A percentile compares a stretch with the other conserved stretches of the same genome.
Conservation (phyloP, 2,113 vertebrate species). For the Chamaetylas fuelleborni region DNA sequence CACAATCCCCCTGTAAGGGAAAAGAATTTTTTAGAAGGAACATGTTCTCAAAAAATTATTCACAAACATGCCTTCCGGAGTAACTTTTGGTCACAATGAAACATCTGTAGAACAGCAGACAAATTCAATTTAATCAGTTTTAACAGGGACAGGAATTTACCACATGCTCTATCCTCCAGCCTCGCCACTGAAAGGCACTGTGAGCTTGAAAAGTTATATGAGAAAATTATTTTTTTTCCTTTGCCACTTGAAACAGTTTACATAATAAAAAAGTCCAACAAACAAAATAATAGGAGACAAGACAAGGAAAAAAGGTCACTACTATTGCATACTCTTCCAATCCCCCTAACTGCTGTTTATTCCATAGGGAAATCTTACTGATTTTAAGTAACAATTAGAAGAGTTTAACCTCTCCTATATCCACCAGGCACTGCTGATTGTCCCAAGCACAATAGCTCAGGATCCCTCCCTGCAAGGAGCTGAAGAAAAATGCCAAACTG, state of each 20-base stretch:
- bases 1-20: background rate
- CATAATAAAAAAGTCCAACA: background rate
- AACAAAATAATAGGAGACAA: background rate
- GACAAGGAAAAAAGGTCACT: background rate
- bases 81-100: background rate
- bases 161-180: background rate
- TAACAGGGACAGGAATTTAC: background rate
- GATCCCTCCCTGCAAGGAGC: background rate
- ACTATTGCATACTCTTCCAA: background rate
- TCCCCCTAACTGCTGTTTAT: constrained; percentile 26
- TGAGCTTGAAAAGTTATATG: background rate
- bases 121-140: background rate
- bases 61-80: background rate
- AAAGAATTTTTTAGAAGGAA: background rate
- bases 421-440: background rate
- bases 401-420: background rate
- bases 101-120: background rate
- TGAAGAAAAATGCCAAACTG: background rate
- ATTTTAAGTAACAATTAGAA: background rate
- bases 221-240: background rate
- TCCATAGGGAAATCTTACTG: background rate
- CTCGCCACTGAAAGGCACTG: background rate
- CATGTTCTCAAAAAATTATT: background rate
- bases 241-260: background rate
- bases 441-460: background rate